Evolutionary conservation across 2,113 vertebrate species (phyloP).

Genomic region (Neomonachus schauinslandi): DNA sequence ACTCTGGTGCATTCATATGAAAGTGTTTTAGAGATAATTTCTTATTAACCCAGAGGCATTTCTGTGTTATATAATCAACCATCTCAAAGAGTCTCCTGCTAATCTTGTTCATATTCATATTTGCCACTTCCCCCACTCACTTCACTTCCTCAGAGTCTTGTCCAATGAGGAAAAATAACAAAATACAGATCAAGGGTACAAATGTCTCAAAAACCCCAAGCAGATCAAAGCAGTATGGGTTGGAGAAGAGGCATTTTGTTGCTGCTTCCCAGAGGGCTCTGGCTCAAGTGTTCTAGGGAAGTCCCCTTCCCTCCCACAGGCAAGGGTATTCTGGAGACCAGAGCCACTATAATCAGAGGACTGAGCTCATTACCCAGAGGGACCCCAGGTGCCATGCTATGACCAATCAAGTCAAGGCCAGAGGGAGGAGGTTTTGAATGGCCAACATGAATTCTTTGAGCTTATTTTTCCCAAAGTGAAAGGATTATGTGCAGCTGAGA

Average conservation of each 20-base stretch:
- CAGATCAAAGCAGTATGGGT: not conserved
- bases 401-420: not conserved
- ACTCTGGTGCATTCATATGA: rapidly evolving
- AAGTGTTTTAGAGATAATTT: not conserved
- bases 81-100: not conserved
- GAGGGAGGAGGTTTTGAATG: not conserved
- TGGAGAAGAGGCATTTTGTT: not conserved
- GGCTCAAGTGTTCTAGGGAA: not conserved
- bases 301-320: not conserved
- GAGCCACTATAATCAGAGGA: not conserved
- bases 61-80: not conserved
- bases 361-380: not conserved
- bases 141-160: not conserved
- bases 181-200: not conserved
- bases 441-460: not conserved
- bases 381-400: too few relatives aligned
- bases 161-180: not conserved
- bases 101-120: not conserved
- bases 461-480: not conserved
- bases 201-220: not conserved
- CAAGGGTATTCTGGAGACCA: not conserved
- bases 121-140: not conserved
- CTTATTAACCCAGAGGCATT: not conserved
- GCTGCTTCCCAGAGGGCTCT: not conserved
- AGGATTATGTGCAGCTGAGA: not conserved